Evolutionary conservation across 2,797 vertebrate genomes (phyloP).

Genomic region (Argyrosomus regius): DNA sequence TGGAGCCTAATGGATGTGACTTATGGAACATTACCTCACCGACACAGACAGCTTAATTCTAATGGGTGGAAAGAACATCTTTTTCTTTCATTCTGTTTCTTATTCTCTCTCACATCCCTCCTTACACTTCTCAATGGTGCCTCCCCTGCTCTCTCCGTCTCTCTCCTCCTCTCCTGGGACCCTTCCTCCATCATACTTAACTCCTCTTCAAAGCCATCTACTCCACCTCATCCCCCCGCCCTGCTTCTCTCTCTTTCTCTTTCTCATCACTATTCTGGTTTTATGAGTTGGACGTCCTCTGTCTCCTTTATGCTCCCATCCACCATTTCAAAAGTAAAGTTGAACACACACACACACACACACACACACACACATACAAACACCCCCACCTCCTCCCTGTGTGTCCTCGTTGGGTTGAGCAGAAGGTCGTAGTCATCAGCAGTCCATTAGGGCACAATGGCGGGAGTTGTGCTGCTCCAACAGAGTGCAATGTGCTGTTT

Average conservation of each 20-base stretch:
- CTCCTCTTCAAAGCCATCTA: constrained; percentile 73
- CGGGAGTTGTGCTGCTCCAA: constrained; percentile 65
- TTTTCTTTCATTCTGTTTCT: constrained; percentile 52
- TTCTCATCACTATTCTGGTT: constrained; percentile 75
- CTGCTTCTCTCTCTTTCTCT: constrained; percentile 4
- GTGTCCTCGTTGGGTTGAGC: constrained; percentile 71
- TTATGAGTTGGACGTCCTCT: constrained; percentile 80
- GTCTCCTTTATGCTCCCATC: constrained; percentile 74
- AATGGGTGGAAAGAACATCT: constrained; percentile 62
- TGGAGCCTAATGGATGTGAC: constrained; percentile 59
- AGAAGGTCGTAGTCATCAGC: constrained; percentile 85
- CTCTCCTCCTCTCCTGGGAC: constrained; percentile 65
- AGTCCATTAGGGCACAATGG: constrained; percentile 78
- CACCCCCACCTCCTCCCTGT: constrained; percentile 1
- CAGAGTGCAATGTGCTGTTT: constrained; percentile 60
- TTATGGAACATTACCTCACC: constrained; percentile 71
- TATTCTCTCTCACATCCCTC: constrained; percentile 36
- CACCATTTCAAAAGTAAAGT: constrained; percentile 69
- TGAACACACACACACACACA: neutral
- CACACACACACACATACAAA: constrained; percentile 5
- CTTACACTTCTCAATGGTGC: constrained; percentile 18
- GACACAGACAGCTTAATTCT: constrained; percentile 63
- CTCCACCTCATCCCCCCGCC: constrained; percentile 45
- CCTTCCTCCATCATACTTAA: constrained; percentile 71
- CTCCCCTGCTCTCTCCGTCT: constrained; percentile 32